Conservation (phyloP, 37 sponge, comb jelly and placozoan species). For the Bolinopsis microptera region DNA sequence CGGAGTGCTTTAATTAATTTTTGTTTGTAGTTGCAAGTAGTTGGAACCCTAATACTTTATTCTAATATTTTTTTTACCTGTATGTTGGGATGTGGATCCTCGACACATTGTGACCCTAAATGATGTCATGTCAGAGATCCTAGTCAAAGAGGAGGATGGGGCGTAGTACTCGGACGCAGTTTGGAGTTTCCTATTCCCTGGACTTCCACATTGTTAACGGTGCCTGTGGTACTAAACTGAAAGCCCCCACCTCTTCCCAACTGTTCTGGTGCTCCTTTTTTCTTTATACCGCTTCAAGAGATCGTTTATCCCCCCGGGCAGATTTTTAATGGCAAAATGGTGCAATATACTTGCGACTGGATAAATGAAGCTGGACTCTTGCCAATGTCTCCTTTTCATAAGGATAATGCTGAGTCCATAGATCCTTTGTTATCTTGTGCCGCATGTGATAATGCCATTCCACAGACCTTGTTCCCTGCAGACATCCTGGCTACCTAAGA, state of each 20-base stretch:
- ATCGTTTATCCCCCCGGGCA: no score
- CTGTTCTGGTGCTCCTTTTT: not conserved
- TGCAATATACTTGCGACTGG: not conserved
- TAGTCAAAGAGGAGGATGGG: not conserved
- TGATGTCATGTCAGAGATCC: not conserved
- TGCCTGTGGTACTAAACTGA: not conserved
- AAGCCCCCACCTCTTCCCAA: not conserved
- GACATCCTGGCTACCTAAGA: not conserved
- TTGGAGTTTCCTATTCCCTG: not conserved
- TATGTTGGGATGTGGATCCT: no score
- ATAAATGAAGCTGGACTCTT: not conserved
- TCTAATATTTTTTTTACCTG: no score
- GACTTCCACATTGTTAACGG: not conserved
- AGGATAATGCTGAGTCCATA: not conserved
- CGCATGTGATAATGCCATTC: not conserved
- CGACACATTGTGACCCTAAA: not conserved
- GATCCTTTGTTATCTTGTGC: not conserved
- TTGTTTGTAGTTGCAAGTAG: no score
- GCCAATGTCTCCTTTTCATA: not conserved
- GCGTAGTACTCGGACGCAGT: slow-evolving; percentile 20
- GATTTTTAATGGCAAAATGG: not conserved
- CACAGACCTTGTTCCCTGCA: not conserved
- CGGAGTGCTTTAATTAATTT: no score
- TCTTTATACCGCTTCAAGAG: not conserved
- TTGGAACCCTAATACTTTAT: no score